These are phyloP conservation scores for Conus canariensis DNA, from an alignment of 2,888 invertebrate genomes.

Conservation along the genomic window DNA sequence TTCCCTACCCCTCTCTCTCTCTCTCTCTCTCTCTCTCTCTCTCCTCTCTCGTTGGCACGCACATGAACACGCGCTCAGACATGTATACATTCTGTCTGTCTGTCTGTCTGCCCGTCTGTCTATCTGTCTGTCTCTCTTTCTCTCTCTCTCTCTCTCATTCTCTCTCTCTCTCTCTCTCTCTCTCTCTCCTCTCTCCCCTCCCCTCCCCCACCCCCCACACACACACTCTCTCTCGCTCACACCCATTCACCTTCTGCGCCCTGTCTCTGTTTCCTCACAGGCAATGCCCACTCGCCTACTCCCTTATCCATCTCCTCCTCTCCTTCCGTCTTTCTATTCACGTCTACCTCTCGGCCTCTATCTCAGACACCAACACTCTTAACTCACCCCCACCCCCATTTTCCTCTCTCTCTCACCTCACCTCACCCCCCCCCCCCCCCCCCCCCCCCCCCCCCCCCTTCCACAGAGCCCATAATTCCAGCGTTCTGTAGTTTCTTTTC, in stretches of 20 bases:
- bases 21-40: slow-evolving; percentile 31
- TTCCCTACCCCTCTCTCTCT: slow-evolving; percentile 5
- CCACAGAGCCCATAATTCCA: too few species aligned
- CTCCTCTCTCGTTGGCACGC: not conserved
- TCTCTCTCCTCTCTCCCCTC: not conserved
- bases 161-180: not conserved
- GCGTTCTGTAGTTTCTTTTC: too few species aligned
- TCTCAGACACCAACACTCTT: not conserved
- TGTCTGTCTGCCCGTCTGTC: not conserved
- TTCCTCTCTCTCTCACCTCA: not conserved
- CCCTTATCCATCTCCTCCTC: not conserved
- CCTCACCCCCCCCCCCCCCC: too few species aligned
- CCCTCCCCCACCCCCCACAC: not conserved
- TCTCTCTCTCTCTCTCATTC: not conserved
- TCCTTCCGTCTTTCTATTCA: not conserved
- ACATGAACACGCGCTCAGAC: too few species aligned
- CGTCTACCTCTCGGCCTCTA: not conserved
- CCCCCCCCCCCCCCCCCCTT: too few species aligned
- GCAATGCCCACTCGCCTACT: not conserved
- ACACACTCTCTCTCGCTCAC: not conserved
- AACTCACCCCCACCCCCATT: not conserved
- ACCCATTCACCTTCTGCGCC: not conserved
- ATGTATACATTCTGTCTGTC: not conserved
- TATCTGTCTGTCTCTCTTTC: not conserved
- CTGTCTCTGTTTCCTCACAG: not conserved